Evolutionary conservation across 1,140 invertebrate species (phyloP), one percentile per base, ranked within the genome.

Genomic region (Drosophila pallidifrons): DNA sequence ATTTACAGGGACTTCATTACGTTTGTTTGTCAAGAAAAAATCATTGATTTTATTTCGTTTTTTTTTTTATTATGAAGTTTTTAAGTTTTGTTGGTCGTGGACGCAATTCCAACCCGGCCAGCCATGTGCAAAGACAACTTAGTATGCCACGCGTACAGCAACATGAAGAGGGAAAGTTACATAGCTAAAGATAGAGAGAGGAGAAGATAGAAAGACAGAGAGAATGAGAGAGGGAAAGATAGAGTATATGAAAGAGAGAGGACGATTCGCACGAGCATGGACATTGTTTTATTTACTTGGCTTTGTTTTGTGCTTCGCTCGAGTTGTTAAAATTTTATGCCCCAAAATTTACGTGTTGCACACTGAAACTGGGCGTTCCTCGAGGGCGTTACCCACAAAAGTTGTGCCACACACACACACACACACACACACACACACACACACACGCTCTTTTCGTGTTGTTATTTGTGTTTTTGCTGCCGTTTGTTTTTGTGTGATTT

Each of bases 251-350:
- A 54, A 38, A 38, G 1, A 46, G 11, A n/a, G n/a, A 35, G 28
- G 3, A n/a, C 11, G 25, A 54, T 7, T 41, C 7, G 32, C 6
- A 47, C 28, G 13, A 11, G 15, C 28, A 46, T 51, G 61, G 32
- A 45, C 47, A 61, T 55, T 75, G 65, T 54, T 74, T 77, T 74
- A 79, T 75, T 80, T 71, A 51, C 28, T 65, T 64, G 64, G 43
- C 49, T 57, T 76, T 73, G 55, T 68, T 64, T 73, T 77, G 60
- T 51, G 30, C 16, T 60, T 46, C 61, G 47, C 68, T 79, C 15
- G 63, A 32, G 83, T 77, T 88, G 76, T 82, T 87, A 88, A 71
- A 88, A 80, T 86, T 88, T 88, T 88, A 87, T 88, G 82, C 54
- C 72, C 69, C 46, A 66, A 71, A 60, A 77, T 82, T 64, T 88